Base-by-base conservation (phyloP, 2,797 vertebrate genomes). In the Lagorchestes hirsutus region DNA sequence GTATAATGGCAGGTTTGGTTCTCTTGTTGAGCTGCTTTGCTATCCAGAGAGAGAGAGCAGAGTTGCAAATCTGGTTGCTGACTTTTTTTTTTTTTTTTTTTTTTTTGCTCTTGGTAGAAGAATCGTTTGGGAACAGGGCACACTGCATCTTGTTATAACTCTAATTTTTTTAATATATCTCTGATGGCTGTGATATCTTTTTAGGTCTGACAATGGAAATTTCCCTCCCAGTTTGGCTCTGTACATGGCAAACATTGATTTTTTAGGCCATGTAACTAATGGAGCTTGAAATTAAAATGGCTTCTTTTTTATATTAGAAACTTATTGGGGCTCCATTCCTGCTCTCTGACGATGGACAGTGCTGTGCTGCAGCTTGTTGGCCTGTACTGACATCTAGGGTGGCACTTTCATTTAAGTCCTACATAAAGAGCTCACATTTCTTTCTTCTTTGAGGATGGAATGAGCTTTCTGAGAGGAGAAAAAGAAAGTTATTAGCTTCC, bases 201-300 rank as follows among this genome's bases (percentile, higher is more conserved):
- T 91, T 54, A 54, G 90, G 90, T 55, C 90, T 54, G 52, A 91
- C 50, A 55, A 91, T 91, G 90, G 31, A 91, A 91, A 91, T 91
- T 54, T 91, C 90, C 52, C 90, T 91, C 10, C 90, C 90, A 91
- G 90, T 91, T 91, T 91, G 50, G 54, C 52, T 91, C 54, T 91
- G 90, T 91, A 91, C 54, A 91, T 91, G 90, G 90, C 90, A 91
- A 91, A 55, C 90, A 91, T 91, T 91, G 90, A 91, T 91, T 91
- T 91, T 52, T 91, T 91, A 91, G 50, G 29, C 90, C 54, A 91
- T 91, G 90, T 91, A 91, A 54, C 90, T 91, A 91, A 91, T 91
- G 90, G 90, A 91, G 52, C 90, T 91, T 91, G 90, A 91, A 91
- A 91, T 91, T 91, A 91, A 91, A 54, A 91, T 91, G 90, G 90